Base-by-base conservation (phyloP, 53 echinoderm and acorn worm genomes). In the Patiria pectinifera region DNA sequence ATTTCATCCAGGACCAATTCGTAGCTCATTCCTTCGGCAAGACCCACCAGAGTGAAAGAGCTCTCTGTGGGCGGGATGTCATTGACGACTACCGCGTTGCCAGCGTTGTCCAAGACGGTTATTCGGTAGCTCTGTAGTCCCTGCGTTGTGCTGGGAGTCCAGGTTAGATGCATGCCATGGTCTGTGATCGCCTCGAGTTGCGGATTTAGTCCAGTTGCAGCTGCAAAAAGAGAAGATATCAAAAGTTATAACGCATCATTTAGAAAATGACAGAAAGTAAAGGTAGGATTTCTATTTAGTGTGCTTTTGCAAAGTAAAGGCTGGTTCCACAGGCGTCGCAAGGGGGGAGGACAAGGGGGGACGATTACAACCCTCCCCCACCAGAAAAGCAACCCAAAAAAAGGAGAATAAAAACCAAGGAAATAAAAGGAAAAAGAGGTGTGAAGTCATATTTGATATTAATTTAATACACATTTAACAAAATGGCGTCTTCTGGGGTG, bases 1-100 rank as follows among this genome's bases (percentile, higher is more conserved):
- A 80, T 46, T 45, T 80, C 90, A 69, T 90, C 81, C 19, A 90
- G 45, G 69, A 90, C 81, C 7, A 66, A 26, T 45, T 90, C n/a
- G 15, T 90, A 80, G 4, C 19, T 16, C 62, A 22, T 45, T 9
- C 81, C 81, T 46, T 12, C 12, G 7, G 24, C 3, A 12, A 80
- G 69, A 4, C 80, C 80, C 1, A 9, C 23, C 21, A 82, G 69
- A n/a, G 81, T 81, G 22, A 80, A 62, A 0, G 90, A 90, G 48
- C 46, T 90, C 48, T 69, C 63, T 12, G n/a, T 35, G 14, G 90
- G 3, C 45, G 90, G 23, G 12, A 80, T 47, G 16, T 66, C 24
- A 21, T 11, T 22, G 6, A 82, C 13, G 6, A 82, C 13, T 12
- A n/a, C 47, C 18, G 81, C 22, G 45, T 90, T 62, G 2, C 90